A percentile compares a stretch with the other conserved stretches of the same genome.
These are phyloP conservation scores for Mystacornis crossleyi DNA, from an alignment of 2,113 vertebrate genomes.

Conservation along the genomic window DNA sequence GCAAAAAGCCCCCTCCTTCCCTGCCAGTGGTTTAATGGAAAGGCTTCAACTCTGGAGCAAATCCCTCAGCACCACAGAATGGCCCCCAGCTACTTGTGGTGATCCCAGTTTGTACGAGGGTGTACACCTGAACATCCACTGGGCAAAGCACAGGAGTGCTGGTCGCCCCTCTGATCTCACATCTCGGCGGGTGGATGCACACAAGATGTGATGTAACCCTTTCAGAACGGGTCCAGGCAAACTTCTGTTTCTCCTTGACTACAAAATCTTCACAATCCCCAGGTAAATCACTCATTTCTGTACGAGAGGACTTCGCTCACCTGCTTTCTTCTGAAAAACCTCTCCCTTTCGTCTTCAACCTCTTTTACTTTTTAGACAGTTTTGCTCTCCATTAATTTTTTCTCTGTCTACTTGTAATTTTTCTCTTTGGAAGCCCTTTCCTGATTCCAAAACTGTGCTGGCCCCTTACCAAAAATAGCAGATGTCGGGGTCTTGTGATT, in stretches of 20 bases:
- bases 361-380: neutral
- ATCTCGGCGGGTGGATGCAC: neutral
- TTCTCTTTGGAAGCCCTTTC: slow-evolving; percentile 6
- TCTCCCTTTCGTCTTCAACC: neutral
- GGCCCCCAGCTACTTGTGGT: neutral
- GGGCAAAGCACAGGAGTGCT: neutral
- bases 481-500: neutral
- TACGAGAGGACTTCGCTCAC: neutral
- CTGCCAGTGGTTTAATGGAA: neutral
- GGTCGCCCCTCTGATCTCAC: neutral
- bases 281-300: neutral
- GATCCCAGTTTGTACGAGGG: neutral
- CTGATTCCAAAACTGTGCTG: neutral
- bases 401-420: neutral
- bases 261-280: neutral
- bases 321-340: neutral
- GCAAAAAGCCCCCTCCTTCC: neutral
- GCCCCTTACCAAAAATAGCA: slow-evolving; percentile 38
- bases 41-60: neutral
- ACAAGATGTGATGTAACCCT: neutral
- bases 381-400: neutral
- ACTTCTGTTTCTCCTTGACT: neutral
- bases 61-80: neutral
- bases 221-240: neutral
- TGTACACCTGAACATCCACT: neutral